Evolutionary conservation across 2,888 invertebrate genomes (phyloP).

Genomic region (Geophilus truncorum): DNA sequence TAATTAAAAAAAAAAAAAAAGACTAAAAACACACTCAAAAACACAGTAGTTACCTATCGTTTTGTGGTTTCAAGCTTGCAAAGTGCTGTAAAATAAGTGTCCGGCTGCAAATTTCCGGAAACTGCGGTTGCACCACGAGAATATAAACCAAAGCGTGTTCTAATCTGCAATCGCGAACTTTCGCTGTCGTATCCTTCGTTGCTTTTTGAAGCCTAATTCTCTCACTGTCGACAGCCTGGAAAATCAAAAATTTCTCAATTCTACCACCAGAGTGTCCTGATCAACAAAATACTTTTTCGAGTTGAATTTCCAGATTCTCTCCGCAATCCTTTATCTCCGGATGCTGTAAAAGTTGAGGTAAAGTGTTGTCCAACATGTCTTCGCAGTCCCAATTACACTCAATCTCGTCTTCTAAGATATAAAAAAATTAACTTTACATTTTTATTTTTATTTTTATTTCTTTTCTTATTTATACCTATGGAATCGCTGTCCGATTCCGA

Average conservation of each 20-base stretch:
- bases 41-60: not conserved
- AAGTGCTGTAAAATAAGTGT: not conserved
- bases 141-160: conserved; percentile 45
- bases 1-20: not conserved
- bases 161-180: conserved; percentile 43
- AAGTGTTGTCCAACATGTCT: too few species aligned
- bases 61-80: not conserved
- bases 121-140: conserved; percentile 9
- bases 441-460: too few species aligned
- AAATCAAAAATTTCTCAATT: not conserved
- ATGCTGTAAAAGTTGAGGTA: too few species aligned
- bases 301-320: not conserved
- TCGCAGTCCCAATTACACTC: too few species aligned
- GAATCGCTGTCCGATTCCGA: not conserved
- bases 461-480: not conserved
- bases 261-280: too few species aligned
- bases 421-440: not conserved
- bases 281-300: not conserved
- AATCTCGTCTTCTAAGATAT: too few species aligned
- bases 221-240: not conserved
- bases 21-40: not conserved
- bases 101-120: not conserved
- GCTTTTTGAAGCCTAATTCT: not conserved
- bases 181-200: not conserved
- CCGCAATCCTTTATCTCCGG: not conserved